Evolutionary conservation across 2,888 invertebrate genomes (phyloP), one percentile per base, ranked within the genome.

Genomic region (Lasius platythorax): DNA sequence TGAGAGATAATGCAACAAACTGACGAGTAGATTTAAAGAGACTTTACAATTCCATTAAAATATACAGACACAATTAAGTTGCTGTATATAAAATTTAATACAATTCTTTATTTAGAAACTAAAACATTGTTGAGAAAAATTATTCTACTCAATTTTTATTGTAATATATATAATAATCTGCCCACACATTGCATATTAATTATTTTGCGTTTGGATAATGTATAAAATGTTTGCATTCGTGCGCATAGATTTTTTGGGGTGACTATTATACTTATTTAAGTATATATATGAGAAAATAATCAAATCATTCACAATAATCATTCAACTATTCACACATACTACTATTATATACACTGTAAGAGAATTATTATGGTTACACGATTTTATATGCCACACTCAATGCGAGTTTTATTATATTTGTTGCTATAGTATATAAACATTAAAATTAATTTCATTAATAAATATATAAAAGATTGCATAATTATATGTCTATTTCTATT

Each of bases 281-380:
- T 76, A 67, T 53, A 12, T 4, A 40, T 53, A 40, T 46, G 4
- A 50, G 5, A 43, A 61, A 61, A 6, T 58, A 79, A 70, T 37
- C n/a, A 40, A 40, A 58, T 53, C 53, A 53, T 53, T 53, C 53
- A 8, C 53, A 53, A 53, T 53, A 53, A 53, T 53, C n/a, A 79
- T 63, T 67, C 3, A 67, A 67, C 5, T 40, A n/a, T 12, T 58
- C 23, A n/a, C 12, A 53, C 6, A 53, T 53, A n/a, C 8, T n/a
- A n/a, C 53, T 53, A 53, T 53, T 61, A 63, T 5, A 73, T 1
- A 18, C 23, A 46, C 2, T 30, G 11, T 12, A 28, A 61, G 30
- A 63, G 11, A 53, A 66, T 61, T 12, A 58, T 43, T 63, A 53
- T 85, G 73, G 73, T 88, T 84, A 84, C 73, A 87, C 50, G 40